These are phyloP conservation scores for Copsychus sechellarum DNA, from an alignment of 2,113 vertebrate species.

Conservation along the genomic window DNA sequence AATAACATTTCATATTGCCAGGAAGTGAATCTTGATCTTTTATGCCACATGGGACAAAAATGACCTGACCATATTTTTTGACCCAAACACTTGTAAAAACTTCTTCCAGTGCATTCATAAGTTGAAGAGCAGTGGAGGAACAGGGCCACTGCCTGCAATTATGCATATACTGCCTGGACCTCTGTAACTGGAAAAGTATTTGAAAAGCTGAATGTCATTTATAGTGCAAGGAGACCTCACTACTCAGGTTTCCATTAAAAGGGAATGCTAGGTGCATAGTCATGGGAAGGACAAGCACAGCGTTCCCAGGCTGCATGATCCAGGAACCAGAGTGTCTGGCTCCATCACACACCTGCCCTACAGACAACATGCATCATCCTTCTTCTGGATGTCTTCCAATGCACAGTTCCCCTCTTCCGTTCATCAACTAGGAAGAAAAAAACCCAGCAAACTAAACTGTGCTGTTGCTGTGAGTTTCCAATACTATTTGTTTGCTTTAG, in stretches of 20 bases:
- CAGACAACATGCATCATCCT: not conserved
- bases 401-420: not conserved
- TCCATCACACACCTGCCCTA: not conserved
- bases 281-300: not conserved
- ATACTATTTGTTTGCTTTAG: not conserved
- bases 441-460: not conserved
- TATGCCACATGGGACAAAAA: not conserved
- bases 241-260: not conserved
- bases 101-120: not conserved
- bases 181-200: not conserved
- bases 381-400: not conserved
- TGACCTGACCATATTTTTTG: not conserved
- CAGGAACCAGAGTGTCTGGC: not conserved
- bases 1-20: not conserved
- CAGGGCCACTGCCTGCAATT: not conserved
- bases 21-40: not conserved
- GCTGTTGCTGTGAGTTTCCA: not conserved
- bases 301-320: not conserved
- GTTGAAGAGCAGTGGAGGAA: not conserved
- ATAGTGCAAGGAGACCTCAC: not conserved
- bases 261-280: not conserved
- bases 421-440: not conserved
- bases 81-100: not conserved
- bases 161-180: not conserved
- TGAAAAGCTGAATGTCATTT: not conserved